Base-by-base conservation (phyloP, 1,140 invertebrate species). In the Drosophila elegans region DNA sequence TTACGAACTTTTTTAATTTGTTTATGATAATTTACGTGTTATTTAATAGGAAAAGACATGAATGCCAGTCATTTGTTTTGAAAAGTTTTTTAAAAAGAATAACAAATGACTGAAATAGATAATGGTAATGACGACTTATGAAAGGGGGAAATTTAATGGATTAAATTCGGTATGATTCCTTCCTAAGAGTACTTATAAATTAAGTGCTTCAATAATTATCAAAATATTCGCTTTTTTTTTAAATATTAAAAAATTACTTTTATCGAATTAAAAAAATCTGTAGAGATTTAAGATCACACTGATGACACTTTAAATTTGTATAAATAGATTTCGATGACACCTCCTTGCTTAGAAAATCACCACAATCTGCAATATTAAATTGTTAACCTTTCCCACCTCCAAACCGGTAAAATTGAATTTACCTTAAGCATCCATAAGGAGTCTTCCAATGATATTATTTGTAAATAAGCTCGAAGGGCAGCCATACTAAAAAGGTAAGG, bases 1-100 rank as follows among this genome's bases (percentile, higher is more conserved):
- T 85, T 81, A 90, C 78, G 80, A 90, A 89, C 80, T 89, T 89
- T 89, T 89, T 85, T 89, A 89, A 89, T 89, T 89, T 90, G 80
- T 89, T 89, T 89, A 89, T 90, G 85, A 89, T 89, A 89, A 89
- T 90, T 89, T 89, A 89, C 74, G 84, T 53, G 54, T 80, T 85
- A 62, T 55, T 42, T 68, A 76, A 80, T 80, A 32, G 41, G 7
- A n/a, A 16, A 25, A 39, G 80, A 61, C 80, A 89, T 68, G 66
- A 68, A 78, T 48, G 59, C 38, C 34, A 75, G 59, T 86, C 78
- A 86, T 86, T 86, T 82, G 75, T 81, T 62, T 80, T 60, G 48
- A 48, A 67, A 46, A 36, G 39, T 36, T 55, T 10, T 10, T 3
- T 6, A 10, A 34, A 52, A 46, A 46, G 21, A 25, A 49, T 39